These are phyloP conservation scores for Sylvilagus floridanus DNA, from an alignment of 2,797 vertebrate species.

Conservation along the genomic window DNA sequence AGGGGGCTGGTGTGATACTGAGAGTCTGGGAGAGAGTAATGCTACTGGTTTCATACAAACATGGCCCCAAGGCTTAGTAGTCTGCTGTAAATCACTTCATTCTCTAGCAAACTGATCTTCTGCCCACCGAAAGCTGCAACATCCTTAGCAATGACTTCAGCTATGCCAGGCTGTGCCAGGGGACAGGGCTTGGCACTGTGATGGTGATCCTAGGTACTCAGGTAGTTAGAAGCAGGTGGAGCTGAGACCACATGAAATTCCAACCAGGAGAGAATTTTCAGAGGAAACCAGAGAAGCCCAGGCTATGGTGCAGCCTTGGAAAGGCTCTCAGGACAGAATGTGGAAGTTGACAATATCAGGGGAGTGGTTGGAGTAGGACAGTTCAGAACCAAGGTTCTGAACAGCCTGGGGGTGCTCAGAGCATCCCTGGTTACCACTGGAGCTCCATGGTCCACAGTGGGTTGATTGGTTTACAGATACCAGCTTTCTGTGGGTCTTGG, in stretches of 20 bases:
- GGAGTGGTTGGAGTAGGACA: fast-evolving
- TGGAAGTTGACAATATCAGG: neutral
- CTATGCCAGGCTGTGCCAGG: neutral
- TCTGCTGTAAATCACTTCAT: neutral
- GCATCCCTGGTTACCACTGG: no score
- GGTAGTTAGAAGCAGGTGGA: neutral
- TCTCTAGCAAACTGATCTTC: neutral
- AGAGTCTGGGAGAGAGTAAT: neutral
- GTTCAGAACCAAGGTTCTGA: neutral
- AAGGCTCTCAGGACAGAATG: neutral
- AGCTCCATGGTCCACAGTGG: fast-evolving
- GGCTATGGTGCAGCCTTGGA: neutral
- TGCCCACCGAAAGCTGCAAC: neutral
- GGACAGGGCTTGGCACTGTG: neutral
- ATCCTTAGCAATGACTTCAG: neutral
- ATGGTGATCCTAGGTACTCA: neutral
- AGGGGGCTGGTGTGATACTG: neutral
- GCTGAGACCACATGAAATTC: neutral
- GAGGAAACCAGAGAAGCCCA: neutral
- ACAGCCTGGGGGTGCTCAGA: neutral
- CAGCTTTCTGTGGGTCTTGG: neutral
- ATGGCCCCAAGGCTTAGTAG: neutral
- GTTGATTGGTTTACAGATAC: neutral
- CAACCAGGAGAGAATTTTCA: neutral
- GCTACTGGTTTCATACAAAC: neutral